Evolutionary conservation across 1,140 invertebrate genomes (phyloP), one percentile per base, ranked within the genome.

Genomic region (Zaprionus capensis): DNA sequence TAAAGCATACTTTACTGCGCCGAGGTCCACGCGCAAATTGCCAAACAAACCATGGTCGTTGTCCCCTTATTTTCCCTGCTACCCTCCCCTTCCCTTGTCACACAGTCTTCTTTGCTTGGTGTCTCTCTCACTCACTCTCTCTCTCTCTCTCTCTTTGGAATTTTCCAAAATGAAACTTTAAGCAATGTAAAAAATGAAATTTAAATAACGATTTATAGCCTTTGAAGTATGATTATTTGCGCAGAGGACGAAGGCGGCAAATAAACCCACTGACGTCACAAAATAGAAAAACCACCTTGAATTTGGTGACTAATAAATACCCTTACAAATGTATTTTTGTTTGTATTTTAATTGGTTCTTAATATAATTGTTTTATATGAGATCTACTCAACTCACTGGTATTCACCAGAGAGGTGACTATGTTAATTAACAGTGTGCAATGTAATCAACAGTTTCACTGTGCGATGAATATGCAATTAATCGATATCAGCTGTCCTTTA

Each of bases 131-230:
- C n/a, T n/a, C n/a, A n/a, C 31, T 57, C 55, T 20, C 34, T 20
- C 12, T 15, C 17, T 5, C 65, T 26, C 24, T 31, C 46, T 44
- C 41, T 58, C n/a, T 17, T n/a, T 83, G 78, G 73, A 83, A 83
- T 78, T 81, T 79, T 61, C 55, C 49, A 58, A 68, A 85, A 85
- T 77, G 79, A 82, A 90, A 90, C 85, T 91, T 90, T 80, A 91
- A 82, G 86, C 81, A 85, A 82, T 82, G 78, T 76, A 71, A 70
- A 56, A 90, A 90, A 80, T 85, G 72, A 90, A 90, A 90, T 90
- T 90, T 90, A 90, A 90, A 90, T 91, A 90, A 91, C 85, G 85
- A 90, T 90, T 90, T 90, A 90, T 90, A 59, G 82, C 85, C 85
- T 90, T 90, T 90, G 85, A 90, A 90, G 85, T 85, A 91, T 91